These are phyloP conservation scores for Girardinichthys multiradiatus DNA, from an alignment of 2,113 vertebrate species.

Conservation along the genomic window DNA sequence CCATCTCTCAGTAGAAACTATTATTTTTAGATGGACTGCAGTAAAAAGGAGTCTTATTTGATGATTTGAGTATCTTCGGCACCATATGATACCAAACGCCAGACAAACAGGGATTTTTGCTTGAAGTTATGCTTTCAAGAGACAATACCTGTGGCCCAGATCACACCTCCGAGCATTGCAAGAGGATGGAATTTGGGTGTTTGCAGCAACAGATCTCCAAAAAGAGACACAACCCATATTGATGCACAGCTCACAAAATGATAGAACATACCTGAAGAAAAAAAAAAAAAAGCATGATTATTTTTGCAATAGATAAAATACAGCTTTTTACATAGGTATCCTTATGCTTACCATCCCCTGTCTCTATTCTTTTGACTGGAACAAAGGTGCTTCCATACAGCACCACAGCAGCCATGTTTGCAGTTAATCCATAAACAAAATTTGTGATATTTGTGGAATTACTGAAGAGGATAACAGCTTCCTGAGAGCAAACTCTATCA, in stretches of 20 bases:
- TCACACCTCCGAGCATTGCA: constrained; percentile 88
- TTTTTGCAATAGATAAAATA: background rate
- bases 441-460: constrained; percentile 71
- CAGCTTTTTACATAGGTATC: no score
- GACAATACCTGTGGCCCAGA: constrained; percentile 90
- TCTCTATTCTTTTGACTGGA: constrained; percentile 88
- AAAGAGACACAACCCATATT: constrained; percentile 84
- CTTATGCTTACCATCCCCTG: constrained; percentile 84
- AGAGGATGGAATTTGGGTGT: constrained; percentile 88
- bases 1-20: background rate
- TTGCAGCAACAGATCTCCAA: constrained; percentile 82
- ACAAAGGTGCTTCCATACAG: constrained; percentile 90
- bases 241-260: constrained; percentile 89
- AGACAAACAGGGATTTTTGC: background rate
- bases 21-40: background rate
- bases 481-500: background rate
- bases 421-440: constrained; percentile 78
- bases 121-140: background rate
- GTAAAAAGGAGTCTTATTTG: background rate
- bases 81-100: background rate
- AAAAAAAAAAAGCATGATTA: background rate
- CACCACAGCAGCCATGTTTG: constrained; percentile 81
- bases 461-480: background rate
- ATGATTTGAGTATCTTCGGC: background rate
- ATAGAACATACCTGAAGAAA: constrained; percentile 88